Percentiles rank a stretch among this genome's conserved stretches.
phyloP scores from a whole-genome alignment of 2,113 vertebrate genomes.

The Cranoglanis bouderius region DNA sequence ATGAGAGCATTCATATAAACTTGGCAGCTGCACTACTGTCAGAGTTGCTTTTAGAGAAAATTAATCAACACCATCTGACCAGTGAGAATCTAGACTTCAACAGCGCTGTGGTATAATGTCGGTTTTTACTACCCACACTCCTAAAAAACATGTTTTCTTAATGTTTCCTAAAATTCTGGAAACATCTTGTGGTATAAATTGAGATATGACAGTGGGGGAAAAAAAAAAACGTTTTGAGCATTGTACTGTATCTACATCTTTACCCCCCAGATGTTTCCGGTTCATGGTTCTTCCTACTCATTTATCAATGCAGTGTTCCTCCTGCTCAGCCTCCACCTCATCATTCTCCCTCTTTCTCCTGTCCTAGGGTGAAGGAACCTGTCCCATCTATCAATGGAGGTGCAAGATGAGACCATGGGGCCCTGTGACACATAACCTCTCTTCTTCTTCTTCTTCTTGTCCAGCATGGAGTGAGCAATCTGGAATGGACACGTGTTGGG shows the following conservation, averaged over 20 bases:
- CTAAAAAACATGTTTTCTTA: background rate
- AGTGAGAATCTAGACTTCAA: background rate
- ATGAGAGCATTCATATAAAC: background rate
- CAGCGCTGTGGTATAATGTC: background rate
- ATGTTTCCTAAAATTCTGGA: background rate
- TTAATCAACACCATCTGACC: background rate
- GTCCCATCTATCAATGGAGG: slow-evolving; percentile 50
- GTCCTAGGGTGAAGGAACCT: background rate
- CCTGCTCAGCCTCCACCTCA: slow-evolving; percentile 22
- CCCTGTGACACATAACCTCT: slow-evolving; percentile 66
- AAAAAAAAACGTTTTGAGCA: background rate
- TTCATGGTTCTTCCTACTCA: background rate
- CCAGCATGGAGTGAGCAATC: slow-evolving; percentile 67
- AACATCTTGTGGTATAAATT: no score
- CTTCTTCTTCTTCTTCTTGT: slow-evolving; percentile 70
- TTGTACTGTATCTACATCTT: background rate
- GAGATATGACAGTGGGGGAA: no score
- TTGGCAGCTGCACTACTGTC: background rate
- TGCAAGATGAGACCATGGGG: slow-evolving; percentile 66
- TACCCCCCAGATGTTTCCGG: slow-evolving; percentile 1
- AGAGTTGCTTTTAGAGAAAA: background rate
- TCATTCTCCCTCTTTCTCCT: slow-evolving; percentile 15
- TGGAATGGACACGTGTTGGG: slow-evolving; percentile 72
- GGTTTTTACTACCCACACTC: background rate
- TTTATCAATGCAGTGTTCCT: background rate